Conservation (phyloP, 2,113 vertebrate species). For the Chlorodrepanis virens region DNA sequence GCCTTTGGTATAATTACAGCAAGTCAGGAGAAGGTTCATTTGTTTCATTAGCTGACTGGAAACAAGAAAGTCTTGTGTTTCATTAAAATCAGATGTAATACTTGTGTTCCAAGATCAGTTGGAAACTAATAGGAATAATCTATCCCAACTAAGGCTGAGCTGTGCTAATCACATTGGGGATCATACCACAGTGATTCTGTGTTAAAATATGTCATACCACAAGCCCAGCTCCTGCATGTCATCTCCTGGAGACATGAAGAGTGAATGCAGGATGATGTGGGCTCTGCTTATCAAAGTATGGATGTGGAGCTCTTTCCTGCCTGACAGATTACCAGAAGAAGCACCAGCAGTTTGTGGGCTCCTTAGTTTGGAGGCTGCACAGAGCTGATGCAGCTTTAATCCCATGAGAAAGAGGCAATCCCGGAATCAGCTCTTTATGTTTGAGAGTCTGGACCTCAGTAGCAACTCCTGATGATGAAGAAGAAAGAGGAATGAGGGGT, state of each 20-base stretch:
- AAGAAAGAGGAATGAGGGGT: background rate
- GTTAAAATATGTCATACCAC: background rate
- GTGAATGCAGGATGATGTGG: background rate
- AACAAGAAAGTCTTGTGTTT: slow-evolving; percentile 74
- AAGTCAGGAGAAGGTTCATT: slow-evolving; percentile 74
- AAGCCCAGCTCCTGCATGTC: background rate
- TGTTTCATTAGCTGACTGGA: slow-evolving; percentile 74
- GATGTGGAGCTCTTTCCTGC: background rate
- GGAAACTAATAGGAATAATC: slow-evolving; percentile 76
- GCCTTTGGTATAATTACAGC: slow-evolving; percentile 65
- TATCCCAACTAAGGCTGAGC: slow-evolving; percentile 54
- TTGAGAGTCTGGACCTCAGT: background rate
- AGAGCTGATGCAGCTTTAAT: background rate
- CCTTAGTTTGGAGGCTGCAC: background rate
- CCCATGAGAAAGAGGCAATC: background rate
- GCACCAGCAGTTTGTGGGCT: background rate
- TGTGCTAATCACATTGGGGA: slow-evolving; percentile 48
- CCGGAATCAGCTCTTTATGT: background rate
- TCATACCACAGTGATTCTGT: slow-evolving; percentile 8
- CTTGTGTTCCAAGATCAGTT: slow-evolving; percentile 74
- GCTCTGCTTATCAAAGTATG: background rate
- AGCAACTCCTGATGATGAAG: background rate
- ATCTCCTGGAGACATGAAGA: background rate
- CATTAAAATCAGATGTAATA: slow-evolving; percentile 82
- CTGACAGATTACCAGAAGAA: background rate